Base-by-base conservation (phyloP, 2,113 vertebrate genomes). In the Laterallus jamaicensis region DNA sequence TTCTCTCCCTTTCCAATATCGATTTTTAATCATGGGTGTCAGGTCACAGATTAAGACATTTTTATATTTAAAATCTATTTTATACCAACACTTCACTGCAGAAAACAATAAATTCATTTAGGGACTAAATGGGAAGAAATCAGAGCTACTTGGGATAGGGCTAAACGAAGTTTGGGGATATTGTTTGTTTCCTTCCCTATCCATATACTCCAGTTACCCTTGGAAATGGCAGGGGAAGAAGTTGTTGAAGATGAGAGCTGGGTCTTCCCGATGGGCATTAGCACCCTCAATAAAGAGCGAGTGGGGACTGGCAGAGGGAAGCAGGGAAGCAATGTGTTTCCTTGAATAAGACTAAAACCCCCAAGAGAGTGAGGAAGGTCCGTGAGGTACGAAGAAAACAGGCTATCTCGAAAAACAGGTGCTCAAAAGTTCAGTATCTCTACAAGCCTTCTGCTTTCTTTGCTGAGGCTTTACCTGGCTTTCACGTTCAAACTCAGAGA, bases 331-430 rank as follows among this genome's bases (percentile, higher is more conserved):
- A 2, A 15, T 20, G 32, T 8, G 1, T 68, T 83, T 63, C 68
- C 54, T 9, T 58, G 55, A 84, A 71, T 55, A 62, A 49, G 78
- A 63, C 21, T 11, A 62, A 56, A 15, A 42, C 76, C 75, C 78
- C 90, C 84, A 64, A 26, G 82, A 10, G 31, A 62, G 8, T 8
- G 26, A 56, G 52, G 37, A 63, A 26, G 4, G 42, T 64, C 69
- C 59, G 12, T 76, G 93, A 96, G 94, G 97, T 62, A 93, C 19
- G 35, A 88, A 96, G 81, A 94, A 50, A 82, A 86, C 50, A n/a
- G 44, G 54, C 63, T 91, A 5, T 94, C 94, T 85, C 44, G 26
- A 67, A 85, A 97, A 97, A 91, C 97, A 97, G 87, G 91, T 91
- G 97, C 86, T 95, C 79, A 82, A 31, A 37, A 49, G 71, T 62